Conservation (phyloP, 2,113 vertebrate genomes). For the Lasiurus borealis region DNA sequence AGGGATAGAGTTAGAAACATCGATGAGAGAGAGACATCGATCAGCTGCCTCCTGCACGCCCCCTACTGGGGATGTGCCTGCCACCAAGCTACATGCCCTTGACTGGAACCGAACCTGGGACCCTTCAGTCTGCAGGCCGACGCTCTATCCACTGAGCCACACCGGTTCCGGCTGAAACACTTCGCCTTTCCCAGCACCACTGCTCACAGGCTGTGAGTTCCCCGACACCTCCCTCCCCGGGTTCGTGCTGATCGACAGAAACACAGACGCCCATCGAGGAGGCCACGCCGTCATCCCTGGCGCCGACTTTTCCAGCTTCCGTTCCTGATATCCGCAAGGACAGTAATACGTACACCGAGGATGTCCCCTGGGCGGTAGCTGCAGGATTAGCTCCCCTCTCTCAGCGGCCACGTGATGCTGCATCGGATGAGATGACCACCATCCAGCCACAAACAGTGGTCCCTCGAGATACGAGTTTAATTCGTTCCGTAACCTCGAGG, state of each 20-base stretch:
- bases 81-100: too few species aligned
- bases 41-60: too few species aligned
- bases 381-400: not conserved
- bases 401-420: not conserved
- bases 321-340: not conserved
- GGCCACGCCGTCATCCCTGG: not conserved
- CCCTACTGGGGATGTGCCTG: too few species aligned
- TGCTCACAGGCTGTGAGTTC: not conserved
- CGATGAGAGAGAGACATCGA: too few species aligned
- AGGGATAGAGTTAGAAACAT: too few species aligned
- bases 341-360: not conserved
- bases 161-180: too few species aligned
- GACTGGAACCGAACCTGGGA: too few species aligned
- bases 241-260: not conserved
- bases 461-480: too few species aligned
- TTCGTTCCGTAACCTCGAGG: too few species aligned
- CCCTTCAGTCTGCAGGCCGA: too few species aligned
- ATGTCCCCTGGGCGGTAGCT: not conserved
- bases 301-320: not conserved
- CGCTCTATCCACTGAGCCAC: too few species aligned
- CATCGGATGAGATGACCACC: not conserved
- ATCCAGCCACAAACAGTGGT: not conserved
- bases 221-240: not conserved
- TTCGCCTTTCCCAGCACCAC: not conserved
- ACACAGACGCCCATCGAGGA: not conserved